phyloP scores from a whole-genome alignment of 2,888 invertebrate genomes.

The Hermodice carunculata region DNA sequence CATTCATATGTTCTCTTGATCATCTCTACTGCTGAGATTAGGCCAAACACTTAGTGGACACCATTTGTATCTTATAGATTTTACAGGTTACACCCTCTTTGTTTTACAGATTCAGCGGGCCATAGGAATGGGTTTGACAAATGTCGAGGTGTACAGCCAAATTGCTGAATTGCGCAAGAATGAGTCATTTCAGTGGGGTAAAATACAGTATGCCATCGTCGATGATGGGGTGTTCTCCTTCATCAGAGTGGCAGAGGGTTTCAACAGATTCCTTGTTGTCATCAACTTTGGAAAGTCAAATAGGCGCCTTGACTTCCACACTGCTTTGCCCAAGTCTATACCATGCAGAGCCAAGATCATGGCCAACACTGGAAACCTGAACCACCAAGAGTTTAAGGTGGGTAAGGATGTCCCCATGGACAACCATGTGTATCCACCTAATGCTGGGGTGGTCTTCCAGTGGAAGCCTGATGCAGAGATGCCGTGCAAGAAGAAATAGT shows the following conservation, averaged over 20 bases:
- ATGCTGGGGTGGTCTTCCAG: slow-evolving; percentile 38
- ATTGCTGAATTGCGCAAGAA: slow-evolving; percentile 50
- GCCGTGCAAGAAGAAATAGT: too few relatives aligned
- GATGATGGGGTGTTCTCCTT: slow-evolving; percentile 53
- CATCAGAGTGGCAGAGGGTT: slow-evolving; percentile 60
- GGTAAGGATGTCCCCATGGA: slow-evolving; percentile 24
- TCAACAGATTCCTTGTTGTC: slow-evolving; percentile 59
- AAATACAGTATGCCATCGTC: too few relatives aligned
- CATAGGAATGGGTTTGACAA: slow-evolving; percentile 41
- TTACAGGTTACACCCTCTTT: not conserved
- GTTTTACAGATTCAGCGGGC: slow-evolving; percentile 51
- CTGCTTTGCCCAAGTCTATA: slow-evolving; percentile 5
- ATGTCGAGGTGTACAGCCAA: slow-evolving; percentile 48
- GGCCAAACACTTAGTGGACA: too few relatives aligned
- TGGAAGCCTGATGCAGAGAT: slow-evolving; percentile 13
- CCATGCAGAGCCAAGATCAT: slow-evolving; percentile 25
- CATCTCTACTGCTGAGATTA: too few relatives aligned
- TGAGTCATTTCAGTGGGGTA: slow-evolving; percentile 65
- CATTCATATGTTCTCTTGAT: too few relatives aligned
- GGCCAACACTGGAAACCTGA: slow-evolving; percentile 38
- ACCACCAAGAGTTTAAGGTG: slow-evolving; percentile 22
- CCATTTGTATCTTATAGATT: too few relatives aligned
- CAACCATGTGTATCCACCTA: slow-evolving; percentile 21
- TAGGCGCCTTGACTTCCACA: slow-evolving; percentile 31
- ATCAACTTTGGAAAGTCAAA: slow-evolving; percentile 54